Evolutionary conservation across 2,888 invertebrate genomes (phyloP).

Genomic region (Drosophila limbata): DNA sequence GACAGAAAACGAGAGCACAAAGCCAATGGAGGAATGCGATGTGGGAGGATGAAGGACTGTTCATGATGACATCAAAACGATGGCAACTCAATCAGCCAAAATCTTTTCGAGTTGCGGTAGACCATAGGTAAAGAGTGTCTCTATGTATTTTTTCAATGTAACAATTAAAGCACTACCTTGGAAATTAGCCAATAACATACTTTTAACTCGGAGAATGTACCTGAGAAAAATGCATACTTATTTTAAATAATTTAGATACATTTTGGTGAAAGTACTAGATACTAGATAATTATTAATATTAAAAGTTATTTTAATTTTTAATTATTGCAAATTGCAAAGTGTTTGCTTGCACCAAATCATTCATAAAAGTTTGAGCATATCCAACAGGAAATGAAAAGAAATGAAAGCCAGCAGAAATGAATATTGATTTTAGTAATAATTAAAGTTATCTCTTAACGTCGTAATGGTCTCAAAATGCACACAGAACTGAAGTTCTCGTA

Average conservation of each 20-base stretch:
- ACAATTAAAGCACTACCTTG: no score
- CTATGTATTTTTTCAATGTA: no score
- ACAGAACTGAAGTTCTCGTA: not conserved
- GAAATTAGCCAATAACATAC: not conserved
- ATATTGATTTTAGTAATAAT: conserved; percentile 6
- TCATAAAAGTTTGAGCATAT: not conserved
- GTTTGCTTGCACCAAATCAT: no score
- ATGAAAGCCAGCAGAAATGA: not conserved
- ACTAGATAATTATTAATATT: no score
- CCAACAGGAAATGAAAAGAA: not conserved
- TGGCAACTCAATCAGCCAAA: not conserved
- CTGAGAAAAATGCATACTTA: no score
- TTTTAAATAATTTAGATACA: no score
- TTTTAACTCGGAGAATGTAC: no score
- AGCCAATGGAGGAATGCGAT: not conserved
- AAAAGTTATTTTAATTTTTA: no score
- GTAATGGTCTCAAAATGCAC: not conserved
- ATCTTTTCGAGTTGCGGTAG: no score
- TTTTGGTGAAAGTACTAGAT: no score
- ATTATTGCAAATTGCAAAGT: no score
- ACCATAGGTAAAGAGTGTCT: not conserved
- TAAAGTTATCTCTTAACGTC: not conserved
- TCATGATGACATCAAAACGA: conserved; percentile 3
- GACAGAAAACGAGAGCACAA: conserved; percentile 2
- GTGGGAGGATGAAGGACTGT: not conserved